phyloP scores from a whole-genome alignment of 2,113 vertebrate species.

The Istiophorus platypterus region DNA sequence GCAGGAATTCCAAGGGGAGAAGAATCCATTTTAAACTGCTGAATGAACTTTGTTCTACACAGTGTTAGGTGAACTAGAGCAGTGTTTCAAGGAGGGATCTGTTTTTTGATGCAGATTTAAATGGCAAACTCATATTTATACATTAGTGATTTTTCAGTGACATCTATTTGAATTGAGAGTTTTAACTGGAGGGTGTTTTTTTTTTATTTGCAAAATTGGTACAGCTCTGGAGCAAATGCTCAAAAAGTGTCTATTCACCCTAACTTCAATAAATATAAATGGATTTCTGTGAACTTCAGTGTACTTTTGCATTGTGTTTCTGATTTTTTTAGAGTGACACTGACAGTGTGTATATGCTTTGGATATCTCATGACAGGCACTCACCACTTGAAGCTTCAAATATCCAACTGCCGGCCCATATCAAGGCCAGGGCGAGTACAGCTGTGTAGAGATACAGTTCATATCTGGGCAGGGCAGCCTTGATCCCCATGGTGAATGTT shows the following conservation, averaged over 20 bases:
- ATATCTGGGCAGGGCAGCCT: slow-evolving; percentile 88
- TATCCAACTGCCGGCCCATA: slow-evolving; percentile 91
- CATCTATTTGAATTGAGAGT: neutral
- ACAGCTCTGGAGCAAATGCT: neutral
- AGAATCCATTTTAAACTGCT: slow-evolving; percentile 14
- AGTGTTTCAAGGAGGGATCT: neutral
- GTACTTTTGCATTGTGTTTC: neutral
- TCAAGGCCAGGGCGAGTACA: slow-evolving; percentile 85
- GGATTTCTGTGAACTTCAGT: neutral
- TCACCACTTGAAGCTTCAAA: slow-evolving; percentile 93
- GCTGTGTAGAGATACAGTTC: slow-evolving; percentile 95
- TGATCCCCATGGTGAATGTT: slow-evolving; percentile 89
- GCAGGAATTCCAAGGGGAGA: slow-evolving; percentile 16
- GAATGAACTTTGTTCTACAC: slow-evolving; percentile 10
- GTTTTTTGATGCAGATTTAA: neutral
- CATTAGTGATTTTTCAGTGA: neutral
- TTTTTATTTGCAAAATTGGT: neutral
- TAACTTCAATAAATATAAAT: neutral
- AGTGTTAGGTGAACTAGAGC: slow-evolving; percentile 26
- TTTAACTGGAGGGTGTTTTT: neutral
- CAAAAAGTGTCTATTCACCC: neutral
- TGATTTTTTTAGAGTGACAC: neutral
- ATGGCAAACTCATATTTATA: neutral
- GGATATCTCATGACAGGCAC: slow-evolving; percentile 38
- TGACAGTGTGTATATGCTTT: neutral